Conservation (phyloP, 2,113 vertebrate species). For the Ploceus nigricollis region DNA sequence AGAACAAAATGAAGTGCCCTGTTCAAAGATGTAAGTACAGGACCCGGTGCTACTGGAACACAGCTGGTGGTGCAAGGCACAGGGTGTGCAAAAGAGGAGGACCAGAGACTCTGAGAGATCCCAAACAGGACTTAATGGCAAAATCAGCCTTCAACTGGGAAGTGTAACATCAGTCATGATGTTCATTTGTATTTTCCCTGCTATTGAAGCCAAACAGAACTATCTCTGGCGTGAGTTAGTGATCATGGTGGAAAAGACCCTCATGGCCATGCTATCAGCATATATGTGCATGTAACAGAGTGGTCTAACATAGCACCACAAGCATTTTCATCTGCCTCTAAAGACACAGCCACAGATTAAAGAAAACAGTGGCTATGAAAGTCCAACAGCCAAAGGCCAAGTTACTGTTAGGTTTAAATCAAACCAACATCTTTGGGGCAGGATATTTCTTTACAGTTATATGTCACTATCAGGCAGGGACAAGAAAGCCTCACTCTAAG, state of each 20-base stretch:
- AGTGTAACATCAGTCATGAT: accelerated
- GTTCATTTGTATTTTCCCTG: background rate
- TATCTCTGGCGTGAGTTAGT: background rate
- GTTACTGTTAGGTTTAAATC: background rate
- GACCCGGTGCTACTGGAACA: accelerated
- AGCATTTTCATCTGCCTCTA: background rate
- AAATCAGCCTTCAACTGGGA: background rate
- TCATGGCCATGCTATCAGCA: background rate
- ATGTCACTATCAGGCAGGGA: background rate
- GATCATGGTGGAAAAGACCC: background rate
- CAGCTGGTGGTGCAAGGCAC: background rate
- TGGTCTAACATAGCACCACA: background rate
- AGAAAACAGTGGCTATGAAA: background rate
- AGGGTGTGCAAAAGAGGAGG: background rate
- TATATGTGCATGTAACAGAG: background rate
- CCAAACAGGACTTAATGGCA: background rate
- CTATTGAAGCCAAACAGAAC: background rate
- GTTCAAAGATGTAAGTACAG: background rate
- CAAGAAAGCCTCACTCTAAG: background rate
- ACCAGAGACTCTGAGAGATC: background rate
- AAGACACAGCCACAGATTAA: background rate
- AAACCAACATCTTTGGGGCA: background rate
- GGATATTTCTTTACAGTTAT: background rate
- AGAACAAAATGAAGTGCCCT: background rate
- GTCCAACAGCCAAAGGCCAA: background rate